Base-by-base conservation (phyloP, 2,797 vertebrate species). In the Hemibagrus guttatus region DNA sequence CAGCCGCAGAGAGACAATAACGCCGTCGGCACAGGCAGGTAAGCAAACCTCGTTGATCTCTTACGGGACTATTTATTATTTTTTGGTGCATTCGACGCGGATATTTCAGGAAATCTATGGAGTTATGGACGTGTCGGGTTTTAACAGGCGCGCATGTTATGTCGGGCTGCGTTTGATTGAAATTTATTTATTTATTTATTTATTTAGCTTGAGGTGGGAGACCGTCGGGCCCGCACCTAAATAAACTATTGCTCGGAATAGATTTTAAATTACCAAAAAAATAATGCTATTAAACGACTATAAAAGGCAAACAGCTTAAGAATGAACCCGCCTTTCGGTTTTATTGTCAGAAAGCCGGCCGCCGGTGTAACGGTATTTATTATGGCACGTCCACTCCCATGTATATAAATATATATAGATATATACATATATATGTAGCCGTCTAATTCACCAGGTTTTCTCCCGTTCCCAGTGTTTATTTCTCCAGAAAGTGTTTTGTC, bases 1-100 rank as follows among this genome's bases (percentile, higher is more conserved):
- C 94, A 92, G 93, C 94, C 92, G 93, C 94, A 94, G 93, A 94
- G 93, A 92, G 89, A 96, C 91, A 94, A 95, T 95, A 90, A 94
- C 94, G 89, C 93, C 91, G 94, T 94, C 92, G 91, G 93, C 92
- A 92, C 90, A 17, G 93, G 86, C 95, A 95, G 95, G 95, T 96
- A 94, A 93, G 95, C 86, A 89, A 89, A 91, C 39, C 86, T 26
- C n/a, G 81, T 49, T 81, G 26, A 78, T 85, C 46, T 68, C 3
- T 23, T 1, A 26, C n/a, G 31, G 63, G 9, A 14, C 68, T 68
- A 21, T 83, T 68, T 42, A 23, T 71, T 42, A 71, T 89, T 87
- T n/a, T 23, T 19, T 31, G 14, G 8, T 16, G 42, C 49, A 82
- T 84, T 80, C 86, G 54, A 86, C 52, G 11, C 49, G 49, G 54